A percentile compares a stretch with the other conserved stretches of the same genome.
Evolutionary conservation across 2,797 vertebrate genomes (phyloP).

Genomic region (Numenius phaeopus): DNA sequence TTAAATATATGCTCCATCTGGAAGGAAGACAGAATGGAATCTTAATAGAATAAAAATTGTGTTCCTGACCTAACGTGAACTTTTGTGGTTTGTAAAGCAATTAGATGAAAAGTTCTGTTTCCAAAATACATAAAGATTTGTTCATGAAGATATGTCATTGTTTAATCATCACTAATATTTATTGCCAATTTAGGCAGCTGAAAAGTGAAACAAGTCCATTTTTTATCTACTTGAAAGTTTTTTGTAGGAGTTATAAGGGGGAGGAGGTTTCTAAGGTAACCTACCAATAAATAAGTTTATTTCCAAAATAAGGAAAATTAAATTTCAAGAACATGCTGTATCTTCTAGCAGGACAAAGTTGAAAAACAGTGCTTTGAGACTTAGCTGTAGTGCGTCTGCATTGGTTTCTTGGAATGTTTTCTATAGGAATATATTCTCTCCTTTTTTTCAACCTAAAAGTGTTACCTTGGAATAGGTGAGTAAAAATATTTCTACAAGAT

Average conservation of each 20-base stretch:
- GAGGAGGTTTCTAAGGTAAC: conserved; percentile 42
- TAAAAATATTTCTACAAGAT: neutral
- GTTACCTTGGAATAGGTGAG: neutral
- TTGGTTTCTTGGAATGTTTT: neutral
- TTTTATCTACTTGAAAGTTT: neutral
- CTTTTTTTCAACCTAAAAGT: neutral
- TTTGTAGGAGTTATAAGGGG: neutral
- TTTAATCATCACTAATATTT: conserved; percentile 18
- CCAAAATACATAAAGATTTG: neutral
- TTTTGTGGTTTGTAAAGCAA: conserved; percentile 6
- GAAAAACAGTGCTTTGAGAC: neutral
- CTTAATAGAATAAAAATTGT: conserved; percentile 25
- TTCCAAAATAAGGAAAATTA: conserved; percentile 29
- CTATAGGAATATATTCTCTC: neutral
- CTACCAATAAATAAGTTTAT: conserved; percentile 31
- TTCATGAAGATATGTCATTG: neutral
- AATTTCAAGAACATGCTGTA: neutral
- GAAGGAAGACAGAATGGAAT: conserved; percentile 14
- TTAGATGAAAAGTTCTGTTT: conserved; percentile 21
- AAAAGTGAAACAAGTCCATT: conserved; percentile 19
- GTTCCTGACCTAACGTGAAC: conserved; percentile 18
- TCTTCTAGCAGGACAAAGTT: neutral
- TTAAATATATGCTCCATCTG: neutral
- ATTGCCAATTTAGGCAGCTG: neutral
- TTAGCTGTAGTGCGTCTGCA: neutral